A percentile compares a stretch with the other conserved stretches of the same genome.
These are phyloP conservation scores for Asobara japonica DNA, from an alignment of 1,140 invertebrate species.

Conservation along the genomic window DNA sequence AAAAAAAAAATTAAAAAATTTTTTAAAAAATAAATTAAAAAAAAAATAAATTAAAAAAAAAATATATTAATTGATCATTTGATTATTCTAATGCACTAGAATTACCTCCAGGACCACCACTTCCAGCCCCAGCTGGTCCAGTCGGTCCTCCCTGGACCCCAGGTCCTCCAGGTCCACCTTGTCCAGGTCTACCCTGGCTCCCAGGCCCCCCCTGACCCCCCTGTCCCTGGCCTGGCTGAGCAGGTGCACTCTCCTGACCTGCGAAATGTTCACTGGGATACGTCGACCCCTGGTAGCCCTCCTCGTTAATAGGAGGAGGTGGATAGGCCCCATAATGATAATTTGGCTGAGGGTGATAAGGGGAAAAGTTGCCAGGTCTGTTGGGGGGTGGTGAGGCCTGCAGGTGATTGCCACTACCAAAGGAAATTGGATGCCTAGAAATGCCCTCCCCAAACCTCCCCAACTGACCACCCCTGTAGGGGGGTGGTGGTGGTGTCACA, in stretches of 20 bases:
- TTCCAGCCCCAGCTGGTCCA: slow-evolving; percentile 25
- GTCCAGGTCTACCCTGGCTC: slow-evolving; percentile 55
- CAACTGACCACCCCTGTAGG: slow-evolving; percentile 52
- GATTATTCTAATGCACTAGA: too few relatives aligned
- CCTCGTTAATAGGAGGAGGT: slow-evolving; percentile 60
- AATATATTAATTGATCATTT: too few relatives aligned
- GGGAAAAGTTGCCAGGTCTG: slow-evolving; percentile 62
- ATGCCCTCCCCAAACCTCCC: slow-evolving; percentile 55
- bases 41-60: too few relatives aligned
- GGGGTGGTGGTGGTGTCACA: slow-evolving; percentile 60
- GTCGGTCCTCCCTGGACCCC: slow-evolving; percentile 65
- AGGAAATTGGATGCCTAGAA: slow-evolving; percentile 58
- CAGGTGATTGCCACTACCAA: slow-evolving; percentile 52
- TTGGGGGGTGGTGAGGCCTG: slow-evolving; percentile 60
- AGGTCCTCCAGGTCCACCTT: slow-evolving; percentile 76
- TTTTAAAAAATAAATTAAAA: too few relatives aligned
- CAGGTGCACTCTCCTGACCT: slow-evolving; percentile 53
- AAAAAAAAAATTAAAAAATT: too few relatives aligned
- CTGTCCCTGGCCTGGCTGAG: slow-evolving; percentile 37
- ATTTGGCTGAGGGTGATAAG: slow-evolving; percentile 64
- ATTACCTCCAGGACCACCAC: too few relatives aligned
- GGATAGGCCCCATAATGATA: slow-evolving; percentile 67
- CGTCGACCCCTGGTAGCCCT: slow-evolving; percentile 59
- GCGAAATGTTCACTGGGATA: slow-evolving; percentile 60
- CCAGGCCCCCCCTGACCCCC: slow-evolving; percentile 30